A percentile compares a stretch with the other conserved stretches of the same genome.
These are phyloP conservation scores for Himalopsyche phryganea DNA, from an alignment of 1,140 invertebrate species.

Conservation along the genomic window DNA sequence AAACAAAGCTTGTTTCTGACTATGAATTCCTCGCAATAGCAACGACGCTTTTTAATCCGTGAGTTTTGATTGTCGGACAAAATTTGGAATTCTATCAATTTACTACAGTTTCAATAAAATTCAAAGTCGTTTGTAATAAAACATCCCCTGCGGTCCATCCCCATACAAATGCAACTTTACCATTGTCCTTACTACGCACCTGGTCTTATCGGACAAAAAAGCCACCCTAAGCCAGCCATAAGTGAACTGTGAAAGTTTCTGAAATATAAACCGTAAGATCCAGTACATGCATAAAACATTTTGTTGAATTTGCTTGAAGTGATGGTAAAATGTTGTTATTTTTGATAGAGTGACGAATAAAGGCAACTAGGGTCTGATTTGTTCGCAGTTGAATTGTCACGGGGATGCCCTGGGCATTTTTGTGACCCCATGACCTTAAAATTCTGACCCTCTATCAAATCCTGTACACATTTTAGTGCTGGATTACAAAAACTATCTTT, in stretches of 20 bases:
- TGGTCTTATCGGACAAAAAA: constrained; percentile 6
- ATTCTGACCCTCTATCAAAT: constrained; percentile 18
- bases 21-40: too few relatives aligned
- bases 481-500: too few relatives aligned
- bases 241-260: too few relatives aligned
- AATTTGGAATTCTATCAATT: background rate
- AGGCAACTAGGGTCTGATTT: constrained; percentile 13
- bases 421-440: constrained; percentile 34
- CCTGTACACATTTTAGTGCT: too few relatives aligned
- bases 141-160: constrained; percentile 23
- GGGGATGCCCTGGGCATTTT: constrained; percentile 16
- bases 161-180: background rate
- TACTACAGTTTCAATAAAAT: background rate
- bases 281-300: too few relatives aligned
- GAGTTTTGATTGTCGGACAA: too few relatives aligned
- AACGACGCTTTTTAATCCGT: too few relatives aligned
- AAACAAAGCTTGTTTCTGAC: too few relatives aligned
- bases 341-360: too few relatives aligned
- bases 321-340: too few relatives aligned
- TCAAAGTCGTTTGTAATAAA: constrained; percentile 5
- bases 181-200: constrained; percentile 14
- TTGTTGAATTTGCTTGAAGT: too few relatives aligned
- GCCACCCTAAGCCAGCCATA: background rate
- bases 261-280: too few relatives aligned
- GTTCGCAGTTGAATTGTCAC: constrained; percentile 8